Evolutionary conservation across 2,113 vertebrate species (phyloP), one percentile per base, ranked within the genome.

Genomic region (Platycercus adscitus): DNA sequence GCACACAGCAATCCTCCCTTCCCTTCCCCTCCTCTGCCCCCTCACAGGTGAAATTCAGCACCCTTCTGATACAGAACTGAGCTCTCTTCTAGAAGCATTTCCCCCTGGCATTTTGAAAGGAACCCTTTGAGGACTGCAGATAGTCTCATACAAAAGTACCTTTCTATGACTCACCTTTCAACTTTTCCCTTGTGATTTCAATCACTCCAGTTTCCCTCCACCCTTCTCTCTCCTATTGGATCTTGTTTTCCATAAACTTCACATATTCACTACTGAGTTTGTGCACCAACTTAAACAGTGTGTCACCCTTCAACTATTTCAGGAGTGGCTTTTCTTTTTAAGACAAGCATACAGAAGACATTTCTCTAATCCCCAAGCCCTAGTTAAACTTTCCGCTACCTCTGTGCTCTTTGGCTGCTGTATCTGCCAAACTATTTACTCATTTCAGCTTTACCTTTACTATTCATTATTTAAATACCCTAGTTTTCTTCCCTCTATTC

Each of bases 391-490:
- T 73, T 43, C 17, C 89, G 60, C 65, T 81, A 24, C 24, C 35
- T 70, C 71, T 55, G 8, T 17, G 37, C 14, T 64, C 55, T 64
- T 64, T 26, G n/a, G 31, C 18, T 11, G 73, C 25, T 0, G 0
- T 10, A 29, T 17, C 29, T 69, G 65, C 55, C 12, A 29, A 73
- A 35, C 12, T 55, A 53, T 65, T 55, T 44, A 65, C 31, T 13
- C 18, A 24, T 55, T 85, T 91, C 49, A 58, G 39, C 31, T 90
- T 87, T 56, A 76, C 20, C 4, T 44, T 50, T 56, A 56, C 43
- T 61, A 88, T 71, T 68, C 1, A 0, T 43, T 46, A 12, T 33
- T 66, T 61, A 71, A 33, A 28, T 8, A 49, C 11, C 24, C 7
- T 7, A 43, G 15, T 17, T 26, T 77, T 63, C 70, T 18, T 73